Percentiles rank a stretch among this genome's conserved stretches.
Evolutionary conservation across 2,113 vertebrate genomes (phyloP).

Genomic region (Melanerpes aurifrons): DNA sequence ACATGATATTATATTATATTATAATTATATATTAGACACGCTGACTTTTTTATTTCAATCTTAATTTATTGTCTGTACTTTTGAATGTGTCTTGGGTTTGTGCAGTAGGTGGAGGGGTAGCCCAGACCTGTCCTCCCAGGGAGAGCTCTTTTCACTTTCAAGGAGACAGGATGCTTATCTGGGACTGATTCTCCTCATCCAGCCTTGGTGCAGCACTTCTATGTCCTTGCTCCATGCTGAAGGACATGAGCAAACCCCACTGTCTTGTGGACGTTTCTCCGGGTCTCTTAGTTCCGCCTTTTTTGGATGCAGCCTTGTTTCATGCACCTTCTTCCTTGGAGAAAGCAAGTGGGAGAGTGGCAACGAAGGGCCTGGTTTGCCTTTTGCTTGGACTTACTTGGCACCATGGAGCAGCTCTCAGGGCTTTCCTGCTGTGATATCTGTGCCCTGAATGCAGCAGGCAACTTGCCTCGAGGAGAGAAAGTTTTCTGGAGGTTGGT

Average conservation of each 20-base stretch:
- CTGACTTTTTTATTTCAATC: constrained; percentile 18
- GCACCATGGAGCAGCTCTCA: background rate
- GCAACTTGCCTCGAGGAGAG: background rate
- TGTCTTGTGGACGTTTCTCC: constrained; percentile 1
- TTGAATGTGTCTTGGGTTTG: constrained; percentile 61
- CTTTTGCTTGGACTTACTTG: background rate
- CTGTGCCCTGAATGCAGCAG: background rate
- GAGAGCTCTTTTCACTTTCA: background rate
- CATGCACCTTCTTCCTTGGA: background rate
- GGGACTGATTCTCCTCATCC: constrained; percentile 17
- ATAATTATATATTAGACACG: background rate
- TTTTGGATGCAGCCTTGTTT: constrained; percentile 16
- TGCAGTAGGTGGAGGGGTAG: constrained; percentile 50
- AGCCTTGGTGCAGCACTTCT: background rate
- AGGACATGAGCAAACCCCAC: background rate
- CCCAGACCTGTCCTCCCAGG: constrained; percentile 27
- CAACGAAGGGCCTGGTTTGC: background rate
- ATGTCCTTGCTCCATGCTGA: constrained; percentile 1
- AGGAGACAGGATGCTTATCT: background rate
- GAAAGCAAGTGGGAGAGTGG: constrained; percentile 1
- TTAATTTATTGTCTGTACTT: constrained; percentile 68
- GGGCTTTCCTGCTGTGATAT: background rate
- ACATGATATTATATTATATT: background rate
- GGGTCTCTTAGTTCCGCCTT: constrained; percentile 15
- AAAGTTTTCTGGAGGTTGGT: background rate